Percentiles rank a stretch among this genome's conserved stretches.
Conservation (phyloP, 64 coral and sea anemone species). For the Porites australiensis region DNA sequence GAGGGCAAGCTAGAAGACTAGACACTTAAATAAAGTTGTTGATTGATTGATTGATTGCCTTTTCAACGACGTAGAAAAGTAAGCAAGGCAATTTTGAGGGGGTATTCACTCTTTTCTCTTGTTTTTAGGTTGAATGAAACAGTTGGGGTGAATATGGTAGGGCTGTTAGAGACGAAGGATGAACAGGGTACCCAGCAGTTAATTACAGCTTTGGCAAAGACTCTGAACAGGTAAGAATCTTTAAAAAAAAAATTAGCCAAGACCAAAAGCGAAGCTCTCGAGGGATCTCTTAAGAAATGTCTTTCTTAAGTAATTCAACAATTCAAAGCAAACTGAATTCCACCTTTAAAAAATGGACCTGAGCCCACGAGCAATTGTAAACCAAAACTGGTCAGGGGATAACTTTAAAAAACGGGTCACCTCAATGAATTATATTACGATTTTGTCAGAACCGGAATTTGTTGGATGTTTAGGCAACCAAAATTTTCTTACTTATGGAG, state of each 20-base stretch:
- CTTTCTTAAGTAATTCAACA: not conserved
- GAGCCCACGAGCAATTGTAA: too few species aligned
- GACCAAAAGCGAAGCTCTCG: not conserved
- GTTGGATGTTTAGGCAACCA: too few species aligned
- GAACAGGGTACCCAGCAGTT: conserved; percentile 56
- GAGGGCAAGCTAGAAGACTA: too few species aligned
- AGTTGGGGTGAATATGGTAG: not conserved
- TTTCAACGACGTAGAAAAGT: not conserved
- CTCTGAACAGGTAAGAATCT: conserved; percentile 61
- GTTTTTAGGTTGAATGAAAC: conserved; percentile 13
- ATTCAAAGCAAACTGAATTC: too few species aligned
- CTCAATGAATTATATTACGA: too few species aligned
- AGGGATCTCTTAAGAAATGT: not conserved
- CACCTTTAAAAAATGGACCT: too few species aligned
- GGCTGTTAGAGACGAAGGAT: conserved; percentile 9
- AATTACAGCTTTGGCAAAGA: conserved; percentile 11
- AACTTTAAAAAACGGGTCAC: too few species aligned
- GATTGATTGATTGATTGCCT: too few species aligned
- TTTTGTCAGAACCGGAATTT: too few species aligned
- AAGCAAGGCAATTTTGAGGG: not conserved
- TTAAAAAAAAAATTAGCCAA: not conserved
- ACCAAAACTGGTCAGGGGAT: too few species aligned
- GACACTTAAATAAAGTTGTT: too few species aligned
- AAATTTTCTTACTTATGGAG: too few species aligned
- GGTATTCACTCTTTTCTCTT: not conserved